Conservation (phyloP, 2,113 vertebrate species). For the Nerophis ophidion region DNA sequence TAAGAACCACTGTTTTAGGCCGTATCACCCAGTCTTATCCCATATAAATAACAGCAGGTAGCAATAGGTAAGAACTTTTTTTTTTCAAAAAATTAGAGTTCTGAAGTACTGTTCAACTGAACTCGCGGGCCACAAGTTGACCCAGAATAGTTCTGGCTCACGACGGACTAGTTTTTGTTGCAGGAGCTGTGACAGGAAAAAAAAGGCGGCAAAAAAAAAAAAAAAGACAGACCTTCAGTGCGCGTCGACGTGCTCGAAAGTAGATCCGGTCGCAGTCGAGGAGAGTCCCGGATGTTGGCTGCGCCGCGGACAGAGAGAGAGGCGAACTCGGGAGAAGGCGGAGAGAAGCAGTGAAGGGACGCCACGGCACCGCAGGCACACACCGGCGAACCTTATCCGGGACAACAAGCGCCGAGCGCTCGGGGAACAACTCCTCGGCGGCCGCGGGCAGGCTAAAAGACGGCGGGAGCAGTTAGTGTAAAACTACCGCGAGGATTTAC, state of each 20-base stretch:
- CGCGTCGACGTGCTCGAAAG: constrained; percentile 65
- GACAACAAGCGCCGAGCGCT: constrained; percentile 52
- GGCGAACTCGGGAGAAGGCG: constrained; percentile 70
- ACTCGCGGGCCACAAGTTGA: too few species aligned
- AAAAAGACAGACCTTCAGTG: constrained; percentile 31
- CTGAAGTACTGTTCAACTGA: too few species aligned
- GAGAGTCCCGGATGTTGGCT: constrained; percentile 77
- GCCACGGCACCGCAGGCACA: constrained; percentile 63
- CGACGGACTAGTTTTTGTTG: constrained; percentile 64
- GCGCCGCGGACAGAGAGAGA: constrained; percentile 69
- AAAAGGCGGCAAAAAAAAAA: neutral
- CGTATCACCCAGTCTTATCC: too few species aligned
- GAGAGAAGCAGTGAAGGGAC: constrained; percentile 68
- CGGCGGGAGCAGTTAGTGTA: constrained; percentile 55
- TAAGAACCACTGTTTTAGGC: too few species aligned
- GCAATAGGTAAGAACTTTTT: too few species aligned
- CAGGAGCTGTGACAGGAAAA: constrained; percentile 42
- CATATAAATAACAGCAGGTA: too few species aligned
- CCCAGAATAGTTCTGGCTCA: too few species aligned
- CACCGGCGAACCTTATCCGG: constrained; percentile 63
- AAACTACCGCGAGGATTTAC: constrained; percentile 71
- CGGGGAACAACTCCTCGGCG: constrained; percentile 20
- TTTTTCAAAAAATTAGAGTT: too few species aligned
- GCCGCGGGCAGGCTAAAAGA: constrained; percentile 28
- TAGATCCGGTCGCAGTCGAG: constrained; percentile 68